Base-by-base conservation (phyloP, 2,797 vertebrate genomes). In the Eulemur rubriventer region DNA sequence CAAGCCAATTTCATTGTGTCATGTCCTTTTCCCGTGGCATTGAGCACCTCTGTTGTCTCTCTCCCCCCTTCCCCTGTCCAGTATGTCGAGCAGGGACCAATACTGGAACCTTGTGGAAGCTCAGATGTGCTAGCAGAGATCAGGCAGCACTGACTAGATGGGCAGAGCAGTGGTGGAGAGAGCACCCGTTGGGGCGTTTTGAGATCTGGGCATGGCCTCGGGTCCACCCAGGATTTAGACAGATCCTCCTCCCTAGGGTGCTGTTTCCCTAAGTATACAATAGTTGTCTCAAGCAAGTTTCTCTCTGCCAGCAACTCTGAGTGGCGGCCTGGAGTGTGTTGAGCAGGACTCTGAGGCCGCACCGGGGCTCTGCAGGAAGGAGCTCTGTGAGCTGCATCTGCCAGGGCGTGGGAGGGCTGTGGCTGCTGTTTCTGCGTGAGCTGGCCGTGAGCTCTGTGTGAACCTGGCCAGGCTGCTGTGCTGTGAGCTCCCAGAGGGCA, bases 391-490 rank as follows among this genome's bases (percentile, higher is more conserved):
- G 63, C 14, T 13, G 2, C 48, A 33, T 72, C 75, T 94, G 89
- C 30, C 4, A 0, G 3, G 38, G 35, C 0, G 9, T 4, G 3
- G 67, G 57, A 35, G 35, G 79, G 48, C 7, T 0, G 5, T 6
- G 33, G 1, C 22, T 6, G 48, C 81, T 48, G 6, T 46, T 73
- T 65, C 16, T 17, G 33, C 65, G 7, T n/a, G 28, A 33, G 63
- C 30, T 26, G n/a, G 7, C 7, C 0, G 1, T 5, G 30, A 46
- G 52, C n/a, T 67, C 26, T 26, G 14, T 12, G 30, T 6, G 10
- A 33, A n/a, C 48, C 55, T 30, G 24, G 43, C 24, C 4, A 22
- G 12, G 35, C 78, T 33, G 13, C 26, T 24, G 16, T 14, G 2
- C 24, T 43, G 6, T 43, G 28, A 38, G 22, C 7, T 18, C 4